Percentiles rank a stretch among this genome's conserved stretches.
phyloP scores from a whole-genome alignment of 2,113 vertebrate genomes.

The Muntiacus muntjak region DNA sequence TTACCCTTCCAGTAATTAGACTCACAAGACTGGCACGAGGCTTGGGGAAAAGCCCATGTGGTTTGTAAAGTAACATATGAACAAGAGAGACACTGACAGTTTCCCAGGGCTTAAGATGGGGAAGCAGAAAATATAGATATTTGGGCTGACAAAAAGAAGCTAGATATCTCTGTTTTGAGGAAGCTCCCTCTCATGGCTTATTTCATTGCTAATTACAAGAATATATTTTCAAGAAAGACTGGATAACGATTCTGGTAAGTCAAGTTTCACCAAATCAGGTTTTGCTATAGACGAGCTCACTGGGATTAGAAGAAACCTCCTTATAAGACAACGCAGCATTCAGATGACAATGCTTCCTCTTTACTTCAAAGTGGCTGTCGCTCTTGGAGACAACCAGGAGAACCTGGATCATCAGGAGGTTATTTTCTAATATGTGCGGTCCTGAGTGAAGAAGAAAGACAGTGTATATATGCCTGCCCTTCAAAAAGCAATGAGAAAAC shows the following conservation, averaged over 20 bases:
- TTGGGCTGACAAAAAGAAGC: background rate
- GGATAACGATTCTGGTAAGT: background rate
- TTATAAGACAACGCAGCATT: background rate
- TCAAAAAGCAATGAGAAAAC: background rate
- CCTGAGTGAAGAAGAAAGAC: background rate
- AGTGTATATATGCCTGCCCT: too few relatives aligned
- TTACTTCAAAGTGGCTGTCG: background rate
- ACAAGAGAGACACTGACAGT: background rate
- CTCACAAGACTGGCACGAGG: background rate
- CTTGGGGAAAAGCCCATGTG: background rate
- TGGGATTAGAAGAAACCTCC: background rate
- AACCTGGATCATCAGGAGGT: background rate
- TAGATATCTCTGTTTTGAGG: background rate
- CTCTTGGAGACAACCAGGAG: background rate
- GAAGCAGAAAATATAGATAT: background rate
- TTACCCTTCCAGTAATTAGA: background rate
- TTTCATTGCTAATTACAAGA: background rate
- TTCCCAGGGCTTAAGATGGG: background rate
- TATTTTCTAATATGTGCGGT: background rate
- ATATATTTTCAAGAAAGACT: background rate
- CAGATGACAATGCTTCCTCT: background rate
- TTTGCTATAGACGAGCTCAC: accelerated
- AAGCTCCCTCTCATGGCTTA: background rate
- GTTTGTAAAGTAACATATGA: background rate
- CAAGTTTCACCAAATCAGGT: background rate